Evolutionary conservation across 2,113 vertebrate species (phyloP).

Genomic region (Orientallactaga bullata): DNA sequence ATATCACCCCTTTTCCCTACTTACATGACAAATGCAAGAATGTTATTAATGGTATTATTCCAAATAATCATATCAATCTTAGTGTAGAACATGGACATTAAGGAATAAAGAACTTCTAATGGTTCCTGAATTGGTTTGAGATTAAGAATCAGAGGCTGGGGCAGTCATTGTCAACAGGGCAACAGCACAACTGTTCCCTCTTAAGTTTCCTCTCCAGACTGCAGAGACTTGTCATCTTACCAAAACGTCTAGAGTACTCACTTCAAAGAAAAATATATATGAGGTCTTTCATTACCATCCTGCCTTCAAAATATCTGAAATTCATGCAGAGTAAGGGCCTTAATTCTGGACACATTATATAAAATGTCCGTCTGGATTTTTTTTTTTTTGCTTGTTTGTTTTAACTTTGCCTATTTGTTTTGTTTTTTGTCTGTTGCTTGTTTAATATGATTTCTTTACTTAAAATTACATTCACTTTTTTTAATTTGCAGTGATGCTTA

Average conservation of each 20-base stretch:
- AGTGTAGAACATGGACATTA: background rate
- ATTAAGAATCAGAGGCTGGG: rapidly evolving
- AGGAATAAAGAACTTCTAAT: background rate
- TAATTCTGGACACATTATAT: background rate
- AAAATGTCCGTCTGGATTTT: background rate
- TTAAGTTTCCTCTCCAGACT: background rate
- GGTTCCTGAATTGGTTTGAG: background rate
- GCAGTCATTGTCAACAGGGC: background rate
- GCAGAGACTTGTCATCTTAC: background rate
- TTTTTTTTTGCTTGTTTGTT: too few relatives aligned
- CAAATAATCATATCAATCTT: background rate
- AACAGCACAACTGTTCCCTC: too few relatives aligned
- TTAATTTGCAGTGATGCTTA: background rate
- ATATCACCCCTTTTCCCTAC: background rate
- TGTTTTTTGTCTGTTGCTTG: background rate
- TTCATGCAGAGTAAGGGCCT: background rate
- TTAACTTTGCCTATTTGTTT: background rate
- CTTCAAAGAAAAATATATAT: background rate
- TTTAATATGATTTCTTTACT: constrained; percentile 21
- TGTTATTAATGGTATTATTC: background rate
- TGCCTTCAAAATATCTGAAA: constrained; percentile 20
- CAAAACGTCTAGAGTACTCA: background rate
- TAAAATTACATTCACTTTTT: background rate
- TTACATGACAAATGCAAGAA: background rate
- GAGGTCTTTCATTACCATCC: background rate